Evolutionary conservation across 2,888 invertebrate species (phyloP).

Genomic region (Tridacna crocea): DNA sequence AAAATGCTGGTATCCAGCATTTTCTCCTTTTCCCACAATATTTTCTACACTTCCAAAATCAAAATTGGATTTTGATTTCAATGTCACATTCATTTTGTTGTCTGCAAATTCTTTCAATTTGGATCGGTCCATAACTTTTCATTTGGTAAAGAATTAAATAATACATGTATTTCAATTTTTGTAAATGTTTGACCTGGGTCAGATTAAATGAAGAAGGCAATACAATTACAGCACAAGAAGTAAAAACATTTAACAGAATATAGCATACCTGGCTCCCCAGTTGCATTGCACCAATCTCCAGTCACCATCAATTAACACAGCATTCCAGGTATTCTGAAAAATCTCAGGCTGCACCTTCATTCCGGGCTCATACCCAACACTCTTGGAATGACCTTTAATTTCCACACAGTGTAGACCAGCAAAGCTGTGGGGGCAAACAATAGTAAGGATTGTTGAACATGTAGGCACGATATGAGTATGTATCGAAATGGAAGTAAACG

Average conservation of each 20-base stretch:
- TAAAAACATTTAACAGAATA: neutral
- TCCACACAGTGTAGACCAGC: constrained; percentile 84
- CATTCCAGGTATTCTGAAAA: constrained; percentile 84
- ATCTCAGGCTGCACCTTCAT: constrained; percentile 83
- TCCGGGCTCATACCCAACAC: constrained; percentile 84
- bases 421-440: constrained; percentile 77
- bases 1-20: too few species aligned
- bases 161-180: too few species aligned
- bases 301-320: constrained; percentile 83
- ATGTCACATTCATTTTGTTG: neutral
- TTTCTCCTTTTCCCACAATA: too few species aligned
- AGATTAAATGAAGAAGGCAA: too few species aligned
- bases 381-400: constrained; percentile 84
- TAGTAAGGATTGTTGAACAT: too few species aligned
- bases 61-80: neutral
- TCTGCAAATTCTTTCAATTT: neutral
- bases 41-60: neutral
- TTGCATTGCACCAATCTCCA: constrained; percentile 84
- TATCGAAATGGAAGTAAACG: too few species aligned
- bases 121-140: neutral
- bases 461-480: too few species aligned
- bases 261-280: constrained; percentile 81
- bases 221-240: too few species aligned
- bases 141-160: neutral
- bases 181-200: too few species aligned